Conservation (phyloP, 2,888 invertebrate genomes). For the Scaptomyza reducta region DNA sequence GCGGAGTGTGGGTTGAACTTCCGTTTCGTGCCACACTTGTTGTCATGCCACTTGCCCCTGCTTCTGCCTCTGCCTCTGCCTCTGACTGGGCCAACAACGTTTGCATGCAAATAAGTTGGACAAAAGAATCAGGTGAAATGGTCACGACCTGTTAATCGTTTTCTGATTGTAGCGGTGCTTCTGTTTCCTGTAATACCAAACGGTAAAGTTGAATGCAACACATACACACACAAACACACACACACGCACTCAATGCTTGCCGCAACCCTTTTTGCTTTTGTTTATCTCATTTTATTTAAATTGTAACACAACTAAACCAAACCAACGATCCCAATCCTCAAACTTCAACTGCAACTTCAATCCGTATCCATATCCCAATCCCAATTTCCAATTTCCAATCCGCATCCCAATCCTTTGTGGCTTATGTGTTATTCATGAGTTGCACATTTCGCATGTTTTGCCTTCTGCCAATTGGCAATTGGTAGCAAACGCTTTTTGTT, state of each 20-base stretch:
- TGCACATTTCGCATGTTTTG: conserved; percentile 44
- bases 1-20: conserved; percentile 38
- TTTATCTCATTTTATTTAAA: conserved; percentile 65
- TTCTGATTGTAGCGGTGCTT: conserved; percentile 79
- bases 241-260: no score
- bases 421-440: conserved; percentile 74
- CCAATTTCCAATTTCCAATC: no score
- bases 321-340: neutral
- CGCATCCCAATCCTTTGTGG: conserved; percentile 43
- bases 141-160: conserved; percentile 79
- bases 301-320: conserved; percentile 51
- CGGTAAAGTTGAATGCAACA: conserved; percentile 31
- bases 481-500: conserved; percentile 34
- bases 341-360: conserved; percentile 9
- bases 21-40: conserved; percentile 34
- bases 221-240: no score
- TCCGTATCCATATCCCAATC: conserved; percentile 7
- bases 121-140: conserved; percentile 76
- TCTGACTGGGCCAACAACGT: conserved; percentile 20
- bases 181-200: conserved; percentile 65
- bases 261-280: conserved; percentile 48
- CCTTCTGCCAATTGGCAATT: conserved; percentile 69
- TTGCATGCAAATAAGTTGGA: conserved; percentile 69
- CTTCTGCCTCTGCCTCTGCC: conserved; percentile 10
- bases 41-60: conserved; percentile 16